These are phyloP conservation scores for Aphidius gifuensis DNA, from an alignment of 1,140 invertebrate genomes.

Conservation along the genomic window DNA sequence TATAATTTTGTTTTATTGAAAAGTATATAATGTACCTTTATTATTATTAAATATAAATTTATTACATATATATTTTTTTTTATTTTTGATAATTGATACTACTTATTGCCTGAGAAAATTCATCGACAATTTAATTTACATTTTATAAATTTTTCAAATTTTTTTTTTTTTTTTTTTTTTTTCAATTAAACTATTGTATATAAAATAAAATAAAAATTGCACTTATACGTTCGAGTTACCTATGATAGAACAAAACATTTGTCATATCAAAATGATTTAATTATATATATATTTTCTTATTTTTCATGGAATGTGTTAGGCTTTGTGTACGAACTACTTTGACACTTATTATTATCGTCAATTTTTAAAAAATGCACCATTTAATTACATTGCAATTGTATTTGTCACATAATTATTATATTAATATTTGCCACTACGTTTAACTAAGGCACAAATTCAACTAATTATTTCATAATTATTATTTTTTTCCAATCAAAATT, in stretches of 20 bases:
- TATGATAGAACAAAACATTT: slow-evolving; percentile 4
- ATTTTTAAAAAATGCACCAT: slow-evolving; percentile 1
- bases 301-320: slow-evolving; percentile 4
- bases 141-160: not conserved
- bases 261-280: not conserved
- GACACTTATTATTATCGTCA: not conserved
- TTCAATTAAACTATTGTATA: not conserved
- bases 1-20: slow-evolving; percentile 11
- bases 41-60: slow-evolving; percentile 5
- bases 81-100: no score
- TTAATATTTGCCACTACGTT: slow-evolving; percentile 3
- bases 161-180: not conserved
- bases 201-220: slow-evolving; percentile 3
- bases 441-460: slow-evolving; percentile 21
- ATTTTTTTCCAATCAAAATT: not conserved
- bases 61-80: slow-evolving; percentile 15
- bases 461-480: no score
- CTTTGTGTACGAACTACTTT: no score
- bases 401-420: slow-evolving; percentile 3
- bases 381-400: not conserved
- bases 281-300: not conserved
- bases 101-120: no score
- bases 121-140: not conserved
- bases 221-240: slow-evolving; percentile 15
- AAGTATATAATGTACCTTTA: slow-evolving; percentile 26